A percentile compares a stretch with the other conserved stretches of the same genome.
phyloP scores from a whole-genome alignment of 2,888 invertebrate species.

The Leptopilina drosophilae region DNA sequence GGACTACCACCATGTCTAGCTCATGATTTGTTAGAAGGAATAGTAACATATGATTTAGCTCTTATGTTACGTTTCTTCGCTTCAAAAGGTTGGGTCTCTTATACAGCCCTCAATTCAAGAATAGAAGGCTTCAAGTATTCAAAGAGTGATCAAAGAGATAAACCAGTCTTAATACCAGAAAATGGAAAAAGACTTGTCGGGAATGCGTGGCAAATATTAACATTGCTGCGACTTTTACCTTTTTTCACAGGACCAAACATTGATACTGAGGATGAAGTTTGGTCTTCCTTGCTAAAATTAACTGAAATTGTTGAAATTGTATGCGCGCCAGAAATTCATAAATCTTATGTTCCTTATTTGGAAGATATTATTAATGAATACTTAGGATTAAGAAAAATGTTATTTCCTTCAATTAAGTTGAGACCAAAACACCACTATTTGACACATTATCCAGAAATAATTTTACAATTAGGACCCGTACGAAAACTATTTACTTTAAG shows the following conservation, averaged over 20 bases:
- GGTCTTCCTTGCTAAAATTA: slow-evolving; percentile 51
- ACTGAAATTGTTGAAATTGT: slow-evolving; percentile 59
- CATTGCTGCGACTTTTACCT: background rate
- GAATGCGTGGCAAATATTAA: background rate
- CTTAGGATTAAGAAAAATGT: slow-evolving; percentile 44
- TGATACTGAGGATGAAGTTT: slow-evolving; percentile 50
- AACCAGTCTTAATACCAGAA: too few relatives aligned
- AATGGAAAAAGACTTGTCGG: background rate
- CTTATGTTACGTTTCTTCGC: background rate
- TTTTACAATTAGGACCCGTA: slow-evolving; percentile 53
- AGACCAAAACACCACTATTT: slow-evolving; percentile 57
- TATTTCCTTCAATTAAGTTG: slow-evolving; percentile 47
- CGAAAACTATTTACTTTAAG: slow-evolving; percentile 56
- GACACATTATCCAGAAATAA: slow-evolving; percentile 53
- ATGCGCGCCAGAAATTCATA: slow-evolving; percentile 55
- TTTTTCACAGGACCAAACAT: slow-evolving; percentile 43
- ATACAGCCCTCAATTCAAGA: background rate
- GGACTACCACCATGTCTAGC: slow-evolving; percentile 6
- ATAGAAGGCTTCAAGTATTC: background rate
- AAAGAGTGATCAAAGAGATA: background rate
- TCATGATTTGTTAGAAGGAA: slow-evolving; percentile 3
- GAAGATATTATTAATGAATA: slow-evolving; percentile 53
- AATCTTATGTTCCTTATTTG: slow-evolving; percentile 49
- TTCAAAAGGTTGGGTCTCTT: background rate
- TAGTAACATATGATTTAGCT: background rate